Percentiles rank a stretch among this genome's conserved stretches.
Conservation (phyloP, 2,888 invertebrate species). For the Drosophila sordidula region DNA sequence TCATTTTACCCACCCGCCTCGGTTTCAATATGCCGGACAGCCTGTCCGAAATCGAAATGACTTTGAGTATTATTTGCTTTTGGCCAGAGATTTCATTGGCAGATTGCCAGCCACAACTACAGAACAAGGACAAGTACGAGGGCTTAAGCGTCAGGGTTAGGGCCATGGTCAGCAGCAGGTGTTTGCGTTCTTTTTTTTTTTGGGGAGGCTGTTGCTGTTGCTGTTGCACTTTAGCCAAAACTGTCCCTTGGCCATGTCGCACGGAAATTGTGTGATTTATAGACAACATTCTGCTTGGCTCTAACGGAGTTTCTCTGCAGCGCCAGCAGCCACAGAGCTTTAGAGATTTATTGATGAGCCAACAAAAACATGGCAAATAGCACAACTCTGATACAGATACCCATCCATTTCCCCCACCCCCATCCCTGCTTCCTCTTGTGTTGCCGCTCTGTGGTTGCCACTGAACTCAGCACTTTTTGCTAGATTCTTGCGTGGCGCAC, state of each 20-base stretch:
- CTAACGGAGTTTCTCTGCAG: constrained; percentile 51
- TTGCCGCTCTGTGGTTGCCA: constrained; percentile 48
- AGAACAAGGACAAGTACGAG: constrained; percentile 19
- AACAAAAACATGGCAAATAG: constrained; percentile 61
- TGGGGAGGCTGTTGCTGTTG: neutral
- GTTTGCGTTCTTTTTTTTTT: constrained; percentile 45
- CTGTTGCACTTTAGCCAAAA: constrained; percentile 48
- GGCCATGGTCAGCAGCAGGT: constrained; percentile 66
- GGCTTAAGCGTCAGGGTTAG: constrained; percentile 23
- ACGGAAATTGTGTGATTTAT: constrained; percentile 76
- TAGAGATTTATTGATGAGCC: constrained; percentile 78
- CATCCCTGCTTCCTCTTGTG: constrained; percentile 36
- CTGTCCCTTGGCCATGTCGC: constrained; percentile 54
- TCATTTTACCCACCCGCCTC: constrained; percentile 21
- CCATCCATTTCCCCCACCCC: neutral
- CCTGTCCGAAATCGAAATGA: constrained; percentile 66
- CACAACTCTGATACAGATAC: constrained; percentile 21
- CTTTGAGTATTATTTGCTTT: constrained; percentile 75
- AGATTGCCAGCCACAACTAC: constrained; percentile 54
- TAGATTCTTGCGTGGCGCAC: constrained; percentile 16
- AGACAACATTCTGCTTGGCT: constrained; percentile 43
- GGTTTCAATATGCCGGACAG: constrained; percentile 31
- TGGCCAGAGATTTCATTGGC: constrained; percentile 75
- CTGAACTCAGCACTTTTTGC: constrained; percentile 42
- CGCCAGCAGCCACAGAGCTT: constrained; percentile 49